These are phyloP conservation scores for Nycticebus coucang DNA, from an alignment of 2,113 vertebrate species.

Conservation along the genomic window DNA sequence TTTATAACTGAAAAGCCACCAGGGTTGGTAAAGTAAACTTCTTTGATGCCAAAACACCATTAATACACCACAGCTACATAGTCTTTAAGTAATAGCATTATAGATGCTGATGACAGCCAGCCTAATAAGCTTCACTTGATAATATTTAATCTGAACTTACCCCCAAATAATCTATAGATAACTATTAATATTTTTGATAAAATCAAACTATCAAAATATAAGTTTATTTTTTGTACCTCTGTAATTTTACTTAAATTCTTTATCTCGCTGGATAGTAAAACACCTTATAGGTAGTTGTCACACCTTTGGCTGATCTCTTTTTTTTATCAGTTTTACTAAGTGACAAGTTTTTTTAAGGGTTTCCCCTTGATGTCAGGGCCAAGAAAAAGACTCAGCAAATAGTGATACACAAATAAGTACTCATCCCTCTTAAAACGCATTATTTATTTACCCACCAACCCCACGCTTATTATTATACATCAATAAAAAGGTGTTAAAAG, in stretches of 20 bases:
- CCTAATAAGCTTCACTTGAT: not conserved
- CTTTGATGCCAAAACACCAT: not conserved
- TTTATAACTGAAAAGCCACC: not conserved
- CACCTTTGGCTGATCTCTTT: not conserved
- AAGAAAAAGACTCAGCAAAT: not conserved
- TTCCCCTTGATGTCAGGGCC: not conserved
- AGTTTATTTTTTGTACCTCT: not conserved
- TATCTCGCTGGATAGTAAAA: not conserved
- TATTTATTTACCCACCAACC: not conserved
- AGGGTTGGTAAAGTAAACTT: not conserved
- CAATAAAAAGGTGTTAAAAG: not conserved
- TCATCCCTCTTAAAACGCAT: not conserved
- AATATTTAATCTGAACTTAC: not conserved
- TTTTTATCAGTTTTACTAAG: not conserved
- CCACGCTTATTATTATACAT: not conserved
- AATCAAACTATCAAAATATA: not conserved
- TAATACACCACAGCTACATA: not conserved
- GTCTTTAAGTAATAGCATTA: not conserved
- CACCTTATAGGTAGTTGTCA: not conserved
- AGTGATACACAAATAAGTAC: not conserved
- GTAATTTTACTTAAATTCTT: not conserved
- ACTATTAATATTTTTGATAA: not conserved
- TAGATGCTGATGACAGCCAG: not conserved
- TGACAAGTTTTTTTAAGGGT: not conserved
- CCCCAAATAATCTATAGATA: not conserved